Conservation (phyloP, 2,797 vertebrate species). For the Emydoidea blandingii region DNA sequence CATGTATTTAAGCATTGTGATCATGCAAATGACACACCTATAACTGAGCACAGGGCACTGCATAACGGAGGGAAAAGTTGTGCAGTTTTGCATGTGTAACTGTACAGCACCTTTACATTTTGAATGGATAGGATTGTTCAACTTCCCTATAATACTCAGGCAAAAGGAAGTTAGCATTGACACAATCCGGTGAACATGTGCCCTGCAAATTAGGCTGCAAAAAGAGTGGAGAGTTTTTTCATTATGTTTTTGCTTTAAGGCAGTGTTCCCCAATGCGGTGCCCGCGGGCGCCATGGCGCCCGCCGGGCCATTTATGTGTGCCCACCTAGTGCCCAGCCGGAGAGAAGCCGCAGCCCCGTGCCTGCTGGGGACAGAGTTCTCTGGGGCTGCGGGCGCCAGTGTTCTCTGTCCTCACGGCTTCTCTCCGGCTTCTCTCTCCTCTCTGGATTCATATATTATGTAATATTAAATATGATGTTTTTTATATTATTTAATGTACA, state of each 20-base stretch:
- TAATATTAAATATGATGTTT: no score
- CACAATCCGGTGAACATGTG: fast-evolving
- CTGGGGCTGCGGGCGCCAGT: no score
- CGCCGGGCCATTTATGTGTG: no score
- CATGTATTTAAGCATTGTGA: not conserved
- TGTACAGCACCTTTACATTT: fast-evolving
- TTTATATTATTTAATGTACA: no score
- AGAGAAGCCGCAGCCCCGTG: no score
- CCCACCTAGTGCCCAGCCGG: no score
- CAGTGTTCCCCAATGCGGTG: no score
- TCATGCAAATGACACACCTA: not conserved
- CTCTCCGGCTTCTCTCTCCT: no score
- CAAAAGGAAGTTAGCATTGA: not conserved
- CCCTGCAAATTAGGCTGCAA: not conserved
- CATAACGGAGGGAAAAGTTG: not conserved
- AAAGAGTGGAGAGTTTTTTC: not conserved
- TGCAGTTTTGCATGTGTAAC: not conserved
- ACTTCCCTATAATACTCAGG: not conserved
- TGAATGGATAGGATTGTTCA: fast-evolving
- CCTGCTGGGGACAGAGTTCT: no score
- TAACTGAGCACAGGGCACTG: not conserved
- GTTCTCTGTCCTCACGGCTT: no score
- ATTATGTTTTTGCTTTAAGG: not conserved
- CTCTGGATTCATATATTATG: no score
- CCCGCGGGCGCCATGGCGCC: no score